These are phyloP conservation scores for Pangasius larnaudii DNA, from an alignment of 2,797 vertebrate species.

Conservation along the genomic window DNA sequence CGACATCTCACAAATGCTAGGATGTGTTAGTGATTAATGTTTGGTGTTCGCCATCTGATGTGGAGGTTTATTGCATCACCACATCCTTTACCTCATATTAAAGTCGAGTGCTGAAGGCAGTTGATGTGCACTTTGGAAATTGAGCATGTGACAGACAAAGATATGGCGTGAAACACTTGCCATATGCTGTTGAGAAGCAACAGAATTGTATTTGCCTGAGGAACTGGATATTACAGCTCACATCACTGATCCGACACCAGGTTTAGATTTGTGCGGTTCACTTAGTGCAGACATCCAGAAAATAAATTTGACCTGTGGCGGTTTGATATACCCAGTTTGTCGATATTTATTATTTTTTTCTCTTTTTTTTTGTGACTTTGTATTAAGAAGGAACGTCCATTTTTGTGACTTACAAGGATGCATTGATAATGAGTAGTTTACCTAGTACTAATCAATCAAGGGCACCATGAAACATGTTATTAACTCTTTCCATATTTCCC, in stretches of 20 bases:
- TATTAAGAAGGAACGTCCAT: background rate
- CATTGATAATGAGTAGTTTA: background rate
- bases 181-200: background rate
- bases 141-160: background rate
- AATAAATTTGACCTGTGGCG: background rate
- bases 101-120: background rate
- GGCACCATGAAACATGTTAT: background rate
- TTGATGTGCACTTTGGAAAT: background rate
- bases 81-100: background rate
- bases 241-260: conserved; percentile 6
- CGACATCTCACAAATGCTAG: background rate
- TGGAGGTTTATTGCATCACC: background rate
- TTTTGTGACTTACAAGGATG: background rate
- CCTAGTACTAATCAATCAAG: background rate
- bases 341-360: no score
- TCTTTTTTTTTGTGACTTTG: no score
- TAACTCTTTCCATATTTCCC: background rate
- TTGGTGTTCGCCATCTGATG: background rate
- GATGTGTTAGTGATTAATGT: background rate
- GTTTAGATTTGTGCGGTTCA: background rate
- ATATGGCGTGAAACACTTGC: background rate
- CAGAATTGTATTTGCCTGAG: background rate
- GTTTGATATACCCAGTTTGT: background rate
- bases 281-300: background rate
- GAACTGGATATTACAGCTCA: background rate